Percentiles rank a stretch among this genome's conserved stretches.
Evolutionary conservation across 1,140 invertebrate species (phyloP).

Genomic region (Chrysopa pallens): DNA sequence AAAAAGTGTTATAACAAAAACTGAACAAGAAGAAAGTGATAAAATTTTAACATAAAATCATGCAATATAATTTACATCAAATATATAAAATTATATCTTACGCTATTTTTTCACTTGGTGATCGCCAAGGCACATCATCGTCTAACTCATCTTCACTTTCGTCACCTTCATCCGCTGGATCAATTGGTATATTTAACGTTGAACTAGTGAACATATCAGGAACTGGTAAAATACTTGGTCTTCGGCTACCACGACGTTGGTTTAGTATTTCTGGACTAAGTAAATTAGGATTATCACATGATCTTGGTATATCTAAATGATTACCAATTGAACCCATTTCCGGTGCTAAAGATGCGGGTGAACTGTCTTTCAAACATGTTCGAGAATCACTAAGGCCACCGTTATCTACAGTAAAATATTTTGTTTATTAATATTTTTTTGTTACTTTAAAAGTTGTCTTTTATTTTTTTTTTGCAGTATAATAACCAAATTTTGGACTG

Average conservation of each 20-base stretch:
- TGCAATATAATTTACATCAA: too few species aligned
- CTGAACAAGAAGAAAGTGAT: too few species aligned
- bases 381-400: slow-evolving; percentile 34
- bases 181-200: slow-evolving; percentile 50
- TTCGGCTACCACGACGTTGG: slow-evolving; percentile 58
- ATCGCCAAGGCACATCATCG: slow-evolving; percentile 75
- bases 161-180: slow-evolving; percentile 51
- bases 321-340: slow-evolving; percentile 43
- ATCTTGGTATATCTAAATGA: slow-evolving; percentile 56
- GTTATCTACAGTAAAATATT: background rate
- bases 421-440: too few species aligned
- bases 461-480: too few species aligned
- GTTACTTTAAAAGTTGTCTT: too few species aligned
- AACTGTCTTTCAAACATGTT: slow-evolving; percentile 40
- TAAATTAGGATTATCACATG: slow-evolving; percentile 58
- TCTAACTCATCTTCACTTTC: slow-evolving; percentile 77
- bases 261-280: slow-evolving; percentile 60
- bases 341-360: slow-evolving; percentile 35
- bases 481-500: too few species aligned
- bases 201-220: slow-evolving; percentile 73
- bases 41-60: too few species aligned
- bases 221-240: slow-evolving; percentile 72
- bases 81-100: slow-evolving; percentile 31
- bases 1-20: too few species aligned
- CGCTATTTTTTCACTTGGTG: slow-evolving; percentile 77